Conservation (phyloP, 2,113 vertebrate genomes). For the Myotis yumanensis region DNA sequence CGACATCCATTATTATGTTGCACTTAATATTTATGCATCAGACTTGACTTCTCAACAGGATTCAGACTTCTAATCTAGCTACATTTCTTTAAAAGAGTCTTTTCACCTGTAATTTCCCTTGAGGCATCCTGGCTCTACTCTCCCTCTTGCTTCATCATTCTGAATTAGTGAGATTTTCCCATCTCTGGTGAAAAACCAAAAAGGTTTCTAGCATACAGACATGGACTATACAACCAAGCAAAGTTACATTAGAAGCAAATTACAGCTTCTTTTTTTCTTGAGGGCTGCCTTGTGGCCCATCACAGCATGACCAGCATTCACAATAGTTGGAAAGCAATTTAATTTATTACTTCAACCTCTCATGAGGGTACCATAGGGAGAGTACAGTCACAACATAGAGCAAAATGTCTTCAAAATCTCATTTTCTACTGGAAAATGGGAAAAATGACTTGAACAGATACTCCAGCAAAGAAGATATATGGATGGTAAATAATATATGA, state of each 20-base stretch:
- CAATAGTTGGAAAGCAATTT: background rate
- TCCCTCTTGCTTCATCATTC: background rate
- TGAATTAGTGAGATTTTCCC: background rate
- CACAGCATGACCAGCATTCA: background rate
- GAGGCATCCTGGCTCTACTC: background rate
- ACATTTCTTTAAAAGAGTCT: background rate
- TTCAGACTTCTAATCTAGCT: background rate
- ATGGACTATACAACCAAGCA: background rate
- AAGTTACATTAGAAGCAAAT: constrained; percentile 29
- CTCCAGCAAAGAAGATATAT: background rate
- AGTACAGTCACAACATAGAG: background rate
- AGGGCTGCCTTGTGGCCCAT: background rate
- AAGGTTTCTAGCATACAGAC: background rate
- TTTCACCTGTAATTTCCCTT: background rate
- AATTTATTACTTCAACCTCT: background rate
- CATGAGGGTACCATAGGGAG: background rate
- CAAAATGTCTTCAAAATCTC: constrained; percentile 13
- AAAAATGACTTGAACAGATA: constrained; percentile 12
- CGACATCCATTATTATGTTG: background rate
- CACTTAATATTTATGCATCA: background rate
- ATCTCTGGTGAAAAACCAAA: background rate
- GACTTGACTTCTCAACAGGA: background rate
- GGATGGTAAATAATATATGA: background rate
- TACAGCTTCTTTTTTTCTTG: background rate
- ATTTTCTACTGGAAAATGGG: background rate